A percentile compares a stretch with the other conserved stretches of the same genome.
Evolutionary conservation across 2,113 vertebrate genomes (phyloP).

Genomic region (Patagioenas fasciata): DNA sequence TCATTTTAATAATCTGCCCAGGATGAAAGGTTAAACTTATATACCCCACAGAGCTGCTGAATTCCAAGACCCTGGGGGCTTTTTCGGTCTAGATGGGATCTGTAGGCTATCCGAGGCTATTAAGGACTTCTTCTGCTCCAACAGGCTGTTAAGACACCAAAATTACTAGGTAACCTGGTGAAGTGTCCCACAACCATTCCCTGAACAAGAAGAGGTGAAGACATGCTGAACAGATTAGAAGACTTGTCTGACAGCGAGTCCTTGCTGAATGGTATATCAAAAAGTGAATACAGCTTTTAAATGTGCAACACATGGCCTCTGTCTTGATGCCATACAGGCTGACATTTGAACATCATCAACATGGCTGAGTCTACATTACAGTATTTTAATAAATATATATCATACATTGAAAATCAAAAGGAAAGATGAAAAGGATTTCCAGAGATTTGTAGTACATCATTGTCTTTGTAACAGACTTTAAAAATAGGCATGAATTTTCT

Average conservation of each 20-base stretch:
- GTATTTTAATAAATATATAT: not conserved
- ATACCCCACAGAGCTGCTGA: not conserved
- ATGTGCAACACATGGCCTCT: conserved; percentile 58
- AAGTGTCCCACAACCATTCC: not conserved
- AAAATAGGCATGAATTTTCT: not conserved
- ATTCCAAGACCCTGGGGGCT: not conserved
- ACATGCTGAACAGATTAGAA: conserved; percentile 57
- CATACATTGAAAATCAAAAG: conserved; percentile 9
- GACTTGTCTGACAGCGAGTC: conserved; percentile 32
- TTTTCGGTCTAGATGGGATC: not conserved
- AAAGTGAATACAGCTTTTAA: conserved; percentile 65
- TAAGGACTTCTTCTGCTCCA: not conserved
- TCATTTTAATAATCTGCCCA: conserved; percentile 26
- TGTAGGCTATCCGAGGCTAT: not conserved
- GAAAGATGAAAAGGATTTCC: conserved; percentile 39
- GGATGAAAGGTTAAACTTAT: conserved; percentile 28
- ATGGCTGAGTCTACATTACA: not conserved
- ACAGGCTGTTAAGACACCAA: not conserved
- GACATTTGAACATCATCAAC: conserved; percentile 30
- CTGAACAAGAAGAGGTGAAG: conserved; percentile 48
- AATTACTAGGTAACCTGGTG: not conserved
- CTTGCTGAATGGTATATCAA: conserved; percentile 45
- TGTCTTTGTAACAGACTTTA: not conserved
- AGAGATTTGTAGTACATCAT: conserved; percentile 21
- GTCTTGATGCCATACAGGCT: conserved; percentile 51